Evolutionary conservation across 2,797 vertebrate species (phyloP).

Genomic region (Phalanger gymnotis): DNA sequence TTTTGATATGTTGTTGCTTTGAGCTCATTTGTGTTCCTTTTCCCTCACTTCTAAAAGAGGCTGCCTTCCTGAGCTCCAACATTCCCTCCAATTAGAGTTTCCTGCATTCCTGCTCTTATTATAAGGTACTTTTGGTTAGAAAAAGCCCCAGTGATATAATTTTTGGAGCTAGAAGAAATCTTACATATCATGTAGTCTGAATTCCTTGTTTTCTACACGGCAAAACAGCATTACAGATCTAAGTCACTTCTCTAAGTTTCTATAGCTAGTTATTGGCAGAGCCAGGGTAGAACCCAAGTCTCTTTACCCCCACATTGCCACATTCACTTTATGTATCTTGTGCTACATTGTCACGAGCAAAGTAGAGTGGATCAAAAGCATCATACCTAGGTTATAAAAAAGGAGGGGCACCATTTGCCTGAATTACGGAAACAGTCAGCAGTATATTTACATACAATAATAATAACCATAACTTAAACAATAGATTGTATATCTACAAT

Average conservation of each 20-base stretch:
- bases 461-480: background rate
- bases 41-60: background rate
- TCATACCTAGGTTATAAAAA: background rate
- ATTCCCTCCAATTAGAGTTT: background rate
- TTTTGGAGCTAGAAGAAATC: background rate
- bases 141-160: background rate
- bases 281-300: background rate
- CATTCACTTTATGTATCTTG: background rate
- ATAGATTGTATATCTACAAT: background rate
- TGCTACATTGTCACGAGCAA: background rate
- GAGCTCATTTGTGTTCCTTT: background rate
- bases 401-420: background rate
- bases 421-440: background rate
- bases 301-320: background rate
- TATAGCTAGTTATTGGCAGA: background rate
- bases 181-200: background rate
- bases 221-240: background rate
- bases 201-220: background rate
- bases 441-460: background rate
- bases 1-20: background rate
- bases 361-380: background rate
- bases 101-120: background rate
- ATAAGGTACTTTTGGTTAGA: background rate
- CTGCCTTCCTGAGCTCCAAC: background rate
- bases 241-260: background rate